phyloP scores from a whole-genome alignment of 1,140 invertebrate species.

The Gryon sp. region DNA sequence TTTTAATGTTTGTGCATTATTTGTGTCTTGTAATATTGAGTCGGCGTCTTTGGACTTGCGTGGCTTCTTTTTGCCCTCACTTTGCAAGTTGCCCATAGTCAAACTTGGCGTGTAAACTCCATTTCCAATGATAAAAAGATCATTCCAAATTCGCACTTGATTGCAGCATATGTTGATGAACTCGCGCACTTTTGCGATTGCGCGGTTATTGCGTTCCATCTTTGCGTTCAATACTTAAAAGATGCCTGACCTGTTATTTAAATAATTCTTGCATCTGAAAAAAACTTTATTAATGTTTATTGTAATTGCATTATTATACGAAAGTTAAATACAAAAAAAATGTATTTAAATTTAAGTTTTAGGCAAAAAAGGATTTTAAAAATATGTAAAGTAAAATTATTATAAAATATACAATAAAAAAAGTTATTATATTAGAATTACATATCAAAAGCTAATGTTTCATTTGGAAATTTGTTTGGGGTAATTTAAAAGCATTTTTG shows the following conservation, averaged over 20 bases:
- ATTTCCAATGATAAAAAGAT: conserved; percentile 34
- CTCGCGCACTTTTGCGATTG: conserved; percentile 72
- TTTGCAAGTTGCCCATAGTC: conserved; percentile 75
- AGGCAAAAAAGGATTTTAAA: too few relatives aligned
- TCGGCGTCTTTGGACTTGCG: conserved; percentile 62
- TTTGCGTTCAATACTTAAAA: conserved; percentile 57
- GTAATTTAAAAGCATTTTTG: too few relatives aligned
- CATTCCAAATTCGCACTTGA: conserved; percentile 56
- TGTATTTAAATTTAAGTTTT: too few relatives aligned
- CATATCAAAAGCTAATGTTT: too few relatives aligned
- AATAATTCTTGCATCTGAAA: too few relatives aligned
- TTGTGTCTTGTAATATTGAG: conserved; percentile 17
- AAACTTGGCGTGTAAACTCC: conserved; percentile 10
- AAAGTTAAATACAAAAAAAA: too few relatives aligned
- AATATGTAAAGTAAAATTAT: too few relatives aligned
- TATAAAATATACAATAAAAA: too few relatives aligned
- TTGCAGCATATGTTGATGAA: conserved; percentile 65
- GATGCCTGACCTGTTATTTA: conserved; percentile 26
- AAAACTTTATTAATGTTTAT: too few relatives aligned
- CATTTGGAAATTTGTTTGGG: too few relatives aligned
- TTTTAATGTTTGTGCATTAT: conserved; percentile 18
- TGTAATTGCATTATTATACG: too few relatives aligned
- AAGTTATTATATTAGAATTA: too few relatives aligned
- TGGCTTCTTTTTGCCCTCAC: conserved; percentile 70
- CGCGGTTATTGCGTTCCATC: conserved; percentile 61